Percentiles rank a stretch among this genome's conserved stretches.
Evolutionary conservation across 2,797 vertebrate genomes (phyloP).

Genomic region (Neostethus bicornis): DNA sequence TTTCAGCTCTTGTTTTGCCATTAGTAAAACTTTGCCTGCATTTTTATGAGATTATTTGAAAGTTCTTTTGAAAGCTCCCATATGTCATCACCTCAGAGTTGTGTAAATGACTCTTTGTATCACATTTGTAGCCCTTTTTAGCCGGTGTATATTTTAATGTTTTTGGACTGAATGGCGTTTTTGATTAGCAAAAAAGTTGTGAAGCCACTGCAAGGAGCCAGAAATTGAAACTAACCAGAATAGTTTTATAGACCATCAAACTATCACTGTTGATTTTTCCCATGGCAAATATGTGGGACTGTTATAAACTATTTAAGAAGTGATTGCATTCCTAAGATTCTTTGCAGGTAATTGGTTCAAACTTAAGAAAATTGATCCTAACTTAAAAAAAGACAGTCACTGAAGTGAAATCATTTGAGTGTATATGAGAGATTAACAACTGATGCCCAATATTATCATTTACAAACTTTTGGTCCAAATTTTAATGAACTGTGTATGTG

Average conservation of each 20-base stretch:
- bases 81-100: conserved; percentile 39
- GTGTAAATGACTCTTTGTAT: conserved; percentile 32
- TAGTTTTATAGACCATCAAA: not conserved
- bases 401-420: not conserved
- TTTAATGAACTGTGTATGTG: not conserved
- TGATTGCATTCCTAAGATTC: not conserved
- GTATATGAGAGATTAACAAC: too few relatives aligned
- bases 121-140: conserved; percentile 53
- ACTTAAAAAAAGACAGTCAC: not conserved
- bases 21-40: conserved; percentile 44
- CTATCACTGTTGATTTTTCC: not conserved
- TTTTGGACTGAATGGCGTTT: conserved; percentile 30
- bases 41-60: conserved; percentile 48
- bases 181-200: conserved; percentile 38
- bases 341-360: not conserved
- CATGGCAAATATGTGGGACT: not conserved
- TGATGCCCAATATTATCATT: not conserved
- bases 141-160: conserved; percentile 33
- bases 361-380: not conserved
- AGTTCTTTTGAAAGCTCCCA: conserved; percentile 38
- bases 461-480: not conserved
- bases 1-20: conserved; percentile 58
- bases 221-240: not conserved
- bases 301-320: not conserved
- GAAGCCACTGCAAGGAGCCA: not conserved